phyloP scores from a whole-genome alignment of 2,797 vertebrate genomes.

The Sebastes variabilis region DNA sequence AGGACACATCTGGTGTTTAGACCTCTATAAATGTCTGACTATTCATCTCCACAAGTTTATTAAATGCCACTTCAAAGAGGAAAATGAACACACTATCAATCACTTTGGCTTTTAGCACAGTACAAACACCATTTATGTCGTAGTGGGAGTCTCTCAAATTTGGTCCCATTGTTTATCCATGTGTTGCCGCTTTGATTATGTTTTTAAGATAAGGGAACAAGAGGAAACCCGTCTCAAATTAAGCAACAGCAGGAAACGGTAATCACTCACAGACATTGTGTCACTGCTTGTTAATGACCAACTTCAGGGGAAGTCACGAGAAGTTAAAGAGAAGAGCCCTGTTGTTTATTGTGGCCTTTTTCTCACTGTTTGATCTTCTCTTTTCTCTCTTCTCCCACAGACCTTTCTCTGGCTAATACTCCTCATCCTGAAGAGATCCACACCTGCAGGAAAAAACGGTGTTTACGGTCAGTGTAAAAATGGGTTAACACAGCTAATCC shows the following conservation, averaged over 20 bases:
- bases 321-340: constrained; percentile 51
- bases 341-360: constrained; percentile 46
- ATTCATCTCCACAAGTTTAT: constrained; percentile 1
- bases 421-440: background rate
- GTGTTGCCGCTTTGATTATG: constrained; percentile 50
- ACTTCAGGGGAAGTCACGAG: constrained; percentile 76
- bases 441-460: background rate
- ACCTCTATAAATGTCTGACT: background rate
- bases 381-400: background rate
- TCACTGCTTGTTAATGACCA: constrained; percentile 71
- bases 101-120: background rate
- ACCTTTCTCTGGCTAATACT: background rate
- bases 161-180: constrained; percentile 35
- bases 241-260: constrained; percentile 82
- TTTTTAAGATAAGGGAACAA: constrained; percentile 59
- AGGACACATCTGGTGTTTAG: background rate
- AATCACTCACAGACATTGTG: constrained; percentile 71
- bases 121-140: background rate
- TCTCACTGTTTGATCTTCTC: constrained; percentile 24
- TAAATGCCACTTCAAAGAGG: constrained; percentile 27
- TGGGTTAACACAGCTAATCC: background rate
- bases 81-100: background rate
- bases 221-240: constrained; percentile 73
- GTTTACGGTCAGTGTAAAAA: background rate
- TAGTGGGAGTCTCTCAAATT: background rate